Evolutionary conservation across 2,888 invertebrate species (phyloP).

Genomic region (Frankliniella fusca): DNA sequence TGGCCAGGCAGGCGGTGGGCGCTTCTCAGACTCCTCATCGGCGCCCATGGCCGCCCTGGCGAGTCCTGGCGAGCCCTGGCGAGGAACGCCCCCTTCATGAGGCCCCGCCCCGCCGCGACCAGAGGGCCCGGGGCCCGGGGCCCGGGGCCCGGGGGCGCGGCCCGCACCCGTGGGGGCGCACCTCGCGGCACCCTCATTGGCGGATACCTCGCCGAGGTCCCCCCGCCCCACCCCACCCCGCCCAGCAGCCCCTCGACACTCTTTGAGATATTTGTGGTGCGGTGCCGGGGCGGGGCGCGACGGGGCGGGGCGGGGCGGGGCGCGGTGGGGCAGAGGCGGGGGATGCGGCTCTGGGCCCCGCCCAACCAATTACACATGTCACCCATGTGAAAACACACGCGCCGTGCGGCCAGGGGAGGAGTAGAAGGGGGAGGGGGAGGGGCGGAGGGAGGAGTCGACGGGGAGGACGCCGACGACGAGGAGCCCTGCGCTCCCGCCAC

Average conservation of each 20-base stretch:
- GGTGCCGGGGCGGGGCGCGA: background rate
- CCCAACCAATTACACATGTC: constrained; percentile 22
- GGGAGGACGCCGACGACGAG: background rate
- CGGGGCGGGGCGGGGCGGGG: background rate
- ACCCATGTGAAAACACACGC: constrained; percentile 9
- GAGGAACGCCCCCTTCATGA: no score
- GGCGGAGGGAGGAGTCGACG: background rate
- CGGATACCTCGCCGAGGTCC: background rate
- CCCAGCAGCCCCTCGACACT: background rate
- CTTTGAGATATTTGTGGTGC: background rate
- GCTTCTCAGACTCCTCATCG: no score
- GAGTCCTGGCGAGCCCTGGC: no score
- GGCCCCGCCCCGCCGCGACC: background rate
- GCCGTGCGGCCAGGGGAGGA: background rate
- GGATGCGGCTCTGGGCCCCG: background rate
- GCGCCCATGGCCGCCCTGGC: no score
- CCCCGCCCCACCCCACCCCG: background rate
- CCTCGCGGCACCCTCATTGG: background rate
- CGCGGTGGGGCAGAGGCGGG: background rate
- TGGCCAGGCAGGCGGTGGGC: background rate
- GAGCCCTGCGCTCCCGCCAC: background rate
- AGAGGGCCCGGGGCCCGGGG: background rate
- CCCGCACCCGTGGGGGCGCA: background rate
- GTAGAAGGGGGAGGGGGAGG: no score
- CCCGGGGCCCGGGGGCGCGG: no score